These are phyloP conservation scores for Prunella fulvescens DNA, from an alignment of 2,113 vertebrate species.

Conservation along the genomic window DNA sequence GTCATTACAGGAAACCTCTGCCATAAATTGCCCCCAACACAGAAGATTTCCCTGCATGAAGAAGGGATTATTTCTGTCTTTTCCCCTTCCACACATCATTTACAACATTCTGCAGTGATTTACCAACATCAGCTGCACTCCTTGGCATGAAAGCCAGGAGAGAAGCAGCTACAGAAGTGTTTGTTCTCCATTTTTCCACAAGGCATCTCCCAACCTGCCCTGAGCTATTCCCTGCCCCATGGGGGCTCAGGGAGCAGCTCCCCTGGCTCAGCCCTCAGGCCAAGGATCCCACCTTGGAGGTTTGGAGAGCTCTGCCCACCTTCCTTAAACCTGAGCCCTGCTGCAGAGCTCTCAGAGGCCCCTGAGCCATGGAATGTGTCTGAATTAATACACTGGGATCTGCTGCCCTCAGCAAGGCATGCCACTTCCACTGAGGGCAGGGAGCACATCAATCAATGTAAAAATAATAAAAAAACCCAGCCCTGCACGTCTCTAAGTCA, in stretches of 20 bases:
- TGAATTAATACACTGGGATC: not conserved
- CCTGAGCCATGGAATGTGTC: not conserved
- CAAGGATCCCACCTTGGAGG: rapidly evolving
- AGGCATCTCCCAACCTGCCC: not conserved
- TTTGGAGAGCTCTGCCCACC: not conserved
- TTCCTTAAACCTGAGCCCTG: not conserved
- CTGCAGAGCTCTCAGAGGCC: not conserved
- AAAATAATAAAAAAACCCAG: not conserved
- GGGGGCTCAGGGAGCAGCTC: not conserved
- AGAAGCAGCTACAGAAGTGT: not conserved
- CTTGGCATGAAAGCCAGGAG: not conserved
- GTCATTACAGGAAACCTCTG: not conserved
- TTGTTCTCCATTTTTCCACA: not conserved
- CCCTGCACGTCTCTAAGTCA: not conserved
- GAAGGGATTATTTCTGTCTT: not conserved
- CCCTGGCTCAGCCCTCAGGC: not conserved
- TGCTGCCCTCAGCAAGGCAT: not conserved
- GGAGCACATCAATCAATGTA: not conserved
- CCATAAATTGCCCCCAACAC: not conserved
- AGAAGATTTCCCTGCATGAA: not conserved
- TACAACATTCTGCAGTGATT: conserved; percentile 24
- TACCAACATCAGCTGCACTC: not conserved
- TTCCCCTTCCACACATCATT: conserved; percentile 36
- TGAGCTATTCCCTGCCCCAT: not conserved
- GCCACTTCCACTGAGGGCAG: not conserved